Percentiles rank a stretch among this genome's conserved stretches.
phyloP scores from a whole-genome alignment of 2,797 vertebrate species.

The Momotus momota region DNA sequence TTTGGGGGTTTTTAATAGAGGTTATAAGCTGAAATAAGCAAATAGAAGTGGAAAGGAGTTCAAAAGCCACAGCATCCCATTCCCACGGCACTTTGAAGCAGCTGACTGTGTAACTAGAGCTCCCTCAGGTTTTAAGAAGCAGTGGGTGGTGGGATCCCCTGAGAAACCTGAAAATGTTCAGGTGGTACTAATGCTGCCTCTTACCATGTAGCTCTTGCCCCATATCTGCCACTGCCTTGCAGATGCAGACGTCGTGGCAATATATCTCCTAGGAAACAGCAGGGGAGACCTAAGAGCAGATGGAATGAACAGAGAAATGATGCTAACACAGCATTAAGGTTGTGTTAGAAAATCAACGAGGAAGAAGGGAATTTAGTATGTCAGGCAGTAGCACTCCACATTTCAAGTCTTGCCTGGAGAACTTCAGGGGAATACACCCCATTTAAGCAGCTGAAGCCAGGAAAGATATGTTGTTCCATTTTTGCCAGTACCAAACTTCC shows the following conservation, averaged over 20 bases:
- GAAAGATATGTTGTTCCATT: background rate
- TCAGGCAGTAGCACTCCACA: background rate
- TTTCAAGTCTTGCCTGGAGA: background rate
- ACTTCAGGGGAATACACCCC: background rate
- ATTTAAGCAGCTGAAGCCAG: background rate
- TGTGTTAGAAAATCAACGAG: conserved; percentile 58
- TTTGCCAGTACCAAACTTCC: background rate
- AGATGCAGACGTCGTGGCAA: conserved; percentile 21
- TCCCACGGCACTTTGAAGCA: background rate
- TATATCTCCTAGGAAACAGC: conserved; percentile 68
- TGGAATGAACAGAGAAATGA: conserved; percentile 42
- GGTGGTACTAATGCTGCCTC: conserved; percentile 26
- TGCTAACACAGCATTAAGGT: conserved; percentile 62
- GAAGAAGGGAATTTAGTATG: conserved; percentile 17
- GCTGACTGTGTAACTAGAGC: background rate
- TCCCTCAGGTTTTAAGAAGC: background rate
- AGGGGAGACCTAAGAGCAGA: conserved; percentile 49
- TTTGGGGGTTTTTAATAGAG: background rate
- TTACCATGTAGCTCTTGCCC: conserved; percentile 17
- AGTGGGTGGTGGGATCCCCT: background rate
- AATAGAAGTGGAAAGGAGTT: background rate
- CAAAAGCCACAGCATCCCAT: background rate
- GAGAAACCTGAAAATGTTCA: conserved; percentile 17
- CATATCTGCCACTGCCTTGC: conserved; percentile 45
- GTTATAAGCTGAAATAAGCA: background rate